Evolutionary conservation across 1,140 invertebrate species (phyloP).

Genomic region (Drosophila grimshawi): DNA sequence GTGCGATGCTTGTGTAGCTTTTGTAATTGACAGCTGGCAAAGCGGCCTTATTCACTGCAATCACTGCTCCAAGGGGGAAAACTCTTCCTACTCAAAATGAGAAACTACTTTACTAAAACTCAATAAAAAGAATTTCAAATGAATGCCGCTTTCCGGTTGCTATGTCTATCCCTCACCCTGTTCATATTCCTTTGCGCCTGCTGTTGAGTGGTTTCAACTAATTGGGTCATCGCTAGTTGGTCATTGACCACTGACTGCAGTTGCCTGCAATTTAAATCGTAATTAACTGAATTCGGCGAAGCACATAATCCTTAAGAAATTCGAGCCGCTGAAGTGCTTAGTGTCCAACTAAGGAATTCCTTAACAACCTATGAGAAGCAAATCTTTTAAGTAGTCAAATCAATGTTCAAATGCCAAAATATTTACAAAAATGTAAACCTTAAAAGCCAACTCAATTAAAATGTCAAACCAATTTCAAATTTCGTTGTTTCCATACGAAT

Average conservation of each 20-base stretch:
- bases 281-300: constrained; percentile 66
- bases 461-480: background rate
- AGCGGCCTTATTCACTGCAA: background rate
- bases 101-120: constrained; percentile 51
- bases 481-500: background rate
- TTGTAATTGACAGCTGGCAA: constrained; percentile 29
- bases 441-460: background rate
- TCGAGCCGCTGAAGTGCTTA: background rate
- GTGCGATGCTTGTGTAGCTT: background rate
- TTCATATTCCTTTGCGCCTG: background rate
- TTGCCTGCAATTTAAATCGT: constrained; percentile 60
- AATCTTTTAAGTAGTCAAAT: background rate
- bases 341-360: constrained; percentile 24
- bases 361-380: background rate
- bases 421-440: background rate
- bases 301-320: constrained; percentile 44
- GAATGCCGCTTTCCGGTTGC: constrained; percentile 30
- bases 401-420: background rate
- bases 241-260: constrained; percentile 47
- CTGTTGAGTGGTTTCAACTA: constrained; percentile 53
- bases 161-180: constrained; percentile 36
- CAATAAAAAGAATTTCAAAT: constrained; percentile 67
- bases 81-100: constrained; percentile 31
- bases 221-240: constrained; percentile 68
- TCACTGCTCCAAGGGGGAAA: background rate